phyloP scores from a whole-genome alignment of 2,888 invertebrate genomes.

The Nyleta sp. region DNA sequence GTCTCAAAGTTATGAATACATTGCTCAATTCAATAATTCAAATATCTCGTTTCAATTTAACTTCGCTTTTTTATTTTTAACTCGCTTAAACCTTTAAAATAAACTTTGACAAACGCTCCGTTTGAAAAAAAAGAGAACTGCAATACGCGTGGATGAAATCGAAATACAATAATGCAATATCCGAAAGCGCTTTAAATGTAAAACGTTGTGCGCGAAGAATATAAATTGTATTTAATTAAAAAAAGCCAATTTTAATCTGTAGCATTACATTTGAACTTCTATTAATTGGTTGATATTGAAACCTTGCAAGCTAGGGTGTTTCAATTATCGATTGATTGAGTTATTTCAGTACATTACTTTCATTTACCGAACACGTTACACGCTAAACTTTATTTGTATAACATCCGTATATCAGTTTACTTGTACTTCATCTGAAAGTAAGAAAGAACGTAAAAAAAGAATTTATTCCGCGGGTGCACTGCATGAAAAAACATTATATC shows the following conservation, averaged over 20 bases:
- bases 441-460: slow-evolving; percentile 2
- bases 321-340: slow-evolving; percentile 56
- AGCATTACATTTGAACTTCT: slow-evolving; percentile 30
- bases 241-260: slow-evolving; percentile 20
- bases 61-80: no score
- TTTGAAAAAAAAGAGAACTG: no score
- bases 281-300: slow-evolving; percentile 54
- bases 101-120: no score
- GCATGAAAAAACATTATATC: neutral
- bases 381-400: slow-evolving; percentile 48
- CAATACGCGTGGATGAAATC: no score
- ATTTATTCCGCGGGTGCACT: neutral
- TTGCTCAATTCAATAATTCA: no score
- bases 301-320: slow-evolving; percentile 35
- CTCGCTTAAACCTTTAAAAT: no score
- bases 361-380: slow-evolving; percentile 44
- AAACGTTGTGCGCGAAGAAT: neutral
- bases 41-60: no score
- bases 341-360: slow-evolving; percentile 59
- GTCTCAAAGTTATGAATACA: no score
- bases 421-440: slow-evolving; percentile 30
- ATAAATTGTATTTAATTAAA: no score
- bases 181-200: no score
- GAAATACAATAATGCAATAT: no score
- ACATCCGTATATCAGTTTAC: slow-evolving; percentile 46